A percentile compares a stretch with the other conserved stretches of the same genome.
Evolutionary conservation across 92 coral and sea anemone species (phyloP).

Genomic region (Pocillopora grandis): DNA sequence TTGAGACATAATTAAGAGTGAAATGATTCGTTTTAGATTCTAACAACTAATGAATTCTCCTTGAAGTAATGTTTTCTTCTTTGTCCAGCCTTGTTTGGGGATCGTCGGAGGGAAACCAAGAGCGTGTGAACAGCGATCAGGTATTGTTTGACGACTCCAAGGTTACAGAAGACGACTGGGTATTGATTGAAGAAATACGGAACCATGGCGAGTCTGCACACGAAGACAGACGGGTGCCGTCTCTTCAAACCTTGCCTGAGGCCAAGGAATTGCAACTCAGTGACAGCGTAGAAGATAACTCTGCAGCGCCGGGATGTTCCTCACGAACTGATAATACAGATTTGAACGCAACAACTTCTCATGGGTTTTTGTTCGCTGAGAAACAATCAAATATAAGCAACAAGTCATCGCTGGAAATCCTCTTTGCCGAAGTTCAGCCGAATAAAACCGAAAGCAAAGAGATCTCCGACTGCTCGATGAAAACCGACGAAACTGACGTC

Average conservation of each 20-base stretch:
- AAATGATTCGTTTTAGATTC: not conserved
- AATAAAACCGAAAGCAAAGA: conserved; percentile 17
- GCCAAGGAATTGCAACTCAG: conserved; percentile 12
- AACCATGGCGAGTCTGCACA: not conserved
- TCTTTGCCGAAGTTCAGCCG: conserved; percentile 30
- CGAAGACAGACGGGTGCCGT: not conserved
- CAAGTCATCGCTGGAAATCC: conserved; percentile 46
- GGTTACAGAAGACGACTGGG: conserved; percentile 87
- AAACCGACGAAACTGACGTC: conserved; percentile 36
- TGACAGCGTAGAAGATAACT: not conserved
- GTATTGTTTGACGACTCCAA: conserved; percentile 63
- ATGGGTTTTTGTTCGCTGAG: conserved; percentile 14
- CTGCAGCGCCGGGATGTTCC: not conserved
- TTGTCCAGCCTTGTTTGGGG: conserved; percentile 79
- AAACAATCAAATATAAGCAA: conserved; percentile 26
- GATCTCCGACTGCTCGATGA: conserved; percentile 39
- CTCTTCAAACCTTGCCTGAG: conserved; percentile 29
- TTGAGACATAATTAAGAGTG: conserved; percentile 3
- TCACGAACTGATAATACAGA: conserved; percentile 14
- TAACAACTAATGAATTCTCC: not conserved
- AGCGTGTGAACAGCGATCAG: not conserved
- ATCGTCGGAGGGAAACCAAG: conserved; percentile 32
- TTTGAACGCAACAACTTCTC: conserved; percentile 10
- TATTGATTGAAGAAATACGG: conserved; percentile 73
- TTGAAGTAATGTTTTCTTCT: conserved; percentile 54